A percentile compares a stretch with the other conserved stretches of the same genome.
These are phyloP conservation scores for Torymus auratus DNA, from an alignment of 2,888 invertebrate genomes.

Conservation along the genomic window DNA sequence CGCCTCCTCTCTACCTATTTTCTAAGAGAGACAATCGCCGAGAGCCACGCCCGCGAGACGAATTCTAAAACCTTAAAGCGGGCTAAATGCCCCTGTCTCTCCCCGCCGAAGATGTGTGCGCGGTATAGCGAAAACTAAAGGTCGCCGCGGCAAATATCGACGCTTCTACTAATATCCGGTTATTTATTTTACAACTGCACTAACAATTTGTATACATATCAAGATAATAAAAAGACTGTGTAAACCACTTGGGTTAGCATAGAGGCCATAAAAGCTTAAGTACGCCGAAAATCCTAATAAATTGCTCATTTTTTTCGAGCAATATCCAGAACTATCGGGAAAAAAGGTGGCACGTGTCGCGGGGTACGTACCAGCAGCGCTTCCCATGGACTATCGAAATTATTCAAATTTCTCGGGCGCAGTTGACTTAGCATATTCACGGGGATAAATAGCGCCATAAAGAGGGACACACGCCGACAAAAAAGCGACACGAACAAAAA, in stretches of 20 bases:
- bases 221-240: no score
- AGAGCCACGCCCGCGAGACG: conserved; percentile 62
- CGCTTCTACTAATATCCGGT: neutral
- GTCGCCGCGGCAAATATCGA: neutral
- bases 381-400: conserved; percentile 45
- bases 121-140: conserved; percentile 20
- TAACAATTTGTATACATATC: no score
- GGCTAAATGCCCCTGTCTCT: conserved; percentile 64
- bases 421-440: conserved; percentile 42
- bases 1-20: conserved; percentile 67
- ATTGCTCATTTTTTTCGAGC: conserved; percentile 24
- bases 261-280: conserved; percentile 6
- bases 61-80: conserved; percentile 68
- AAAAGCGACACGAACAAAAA: conserved; percentile 23
- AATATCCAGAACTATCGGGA: conserved; percentile 36
- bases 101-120: conserved; percentile 41
- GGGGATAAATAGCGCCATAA: conserved; percentile 18
- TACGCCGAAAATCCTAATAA: conserved; percentile 34
- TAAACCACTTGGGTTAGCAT: conserved; percentile 16
- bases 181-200: no score
- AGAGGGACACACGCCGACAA: neutral
- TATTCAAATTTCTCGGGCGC: conserved; percentile 50
- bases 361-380: conserved; percentile 1
- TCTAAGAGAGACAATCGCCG: conserved; percentile 70
- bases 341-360: conserved; percentile 45